These are phyloP conservation scores for Protosalanx chinensis DNA, from an alignment of 2,797 vertebrate species.

Conservation along the genomic window DNA sequence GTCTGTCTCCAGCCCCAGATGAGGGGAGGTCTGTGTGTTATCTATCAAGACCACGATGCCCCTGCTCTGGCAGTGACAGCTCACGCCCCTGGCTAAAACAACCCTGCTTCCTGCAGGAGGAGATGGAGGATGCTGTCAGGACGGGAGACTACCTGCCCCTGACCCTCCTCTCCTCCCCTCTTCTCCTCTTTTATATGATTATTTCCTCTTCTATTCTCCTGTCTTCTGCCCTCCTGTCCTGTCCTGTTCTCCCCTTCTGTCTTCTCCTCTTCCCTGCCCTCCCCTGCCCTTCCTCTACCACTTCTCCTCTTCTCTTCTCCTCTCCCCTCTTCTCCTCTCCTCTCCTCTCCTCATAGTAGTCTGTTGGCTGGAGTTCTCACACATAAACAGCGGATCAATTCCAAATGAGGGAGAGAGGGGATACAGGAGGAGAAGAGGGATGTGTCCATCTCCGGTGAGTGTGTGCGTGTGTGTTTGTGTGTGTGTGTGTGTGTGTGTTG, in stretches of 20 bases:
- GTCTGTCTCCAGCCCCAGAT: not conserved
- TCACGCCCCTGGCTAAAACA: conserved; percentile 72
- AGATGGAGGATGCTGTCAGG: conserved; percentile 77
- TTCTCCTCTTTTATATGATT: conserved; percentile 31
- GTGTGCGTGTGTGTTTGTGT: not conserved
- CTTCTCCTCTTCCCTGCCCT: conserved; percentile 29
- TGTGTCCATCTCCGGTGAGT: conserved; percentile 53
- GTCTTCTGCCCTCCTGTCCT: conserved; percentile 6
- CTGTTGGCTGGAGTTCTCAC: conserved; percentile 15
- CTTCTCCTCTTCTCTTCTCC: conserved; percentile 28
- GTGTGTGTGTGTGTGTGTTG: not conserved
- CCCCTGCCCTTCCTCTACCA: not conserved
- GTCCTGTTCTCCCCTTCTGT: conserved; percentile 33
- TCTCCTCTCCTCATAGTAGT: conserved; percentile 37
- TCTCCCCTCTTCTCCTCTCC: too few relatives aligned
- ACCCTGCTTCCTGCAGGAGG: conserved; percentile 70
- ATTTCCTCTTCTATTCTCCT: conserved; percentile 35
- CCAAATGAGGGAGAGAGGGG: conserved; percentile 54
- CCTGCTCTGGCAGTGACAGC: conserved; percentile 58
- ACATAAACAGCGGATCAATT: conserved; percentile 76
- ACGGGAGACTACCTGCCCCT: conserved; percentile 25
- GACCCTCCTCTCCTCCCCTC: conserved; percentile 25
- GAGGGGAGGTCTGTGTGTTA: conserved; percentile 47
- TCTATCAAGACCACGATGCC: conserved; percentile 69
- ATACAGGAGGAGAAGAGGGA: conserved; percentile 49